Evolutionary conservation across 2,797 vertebrate genomes (phyloP).

Genomic region (Pantherophis alleghaniensis): DNA sequence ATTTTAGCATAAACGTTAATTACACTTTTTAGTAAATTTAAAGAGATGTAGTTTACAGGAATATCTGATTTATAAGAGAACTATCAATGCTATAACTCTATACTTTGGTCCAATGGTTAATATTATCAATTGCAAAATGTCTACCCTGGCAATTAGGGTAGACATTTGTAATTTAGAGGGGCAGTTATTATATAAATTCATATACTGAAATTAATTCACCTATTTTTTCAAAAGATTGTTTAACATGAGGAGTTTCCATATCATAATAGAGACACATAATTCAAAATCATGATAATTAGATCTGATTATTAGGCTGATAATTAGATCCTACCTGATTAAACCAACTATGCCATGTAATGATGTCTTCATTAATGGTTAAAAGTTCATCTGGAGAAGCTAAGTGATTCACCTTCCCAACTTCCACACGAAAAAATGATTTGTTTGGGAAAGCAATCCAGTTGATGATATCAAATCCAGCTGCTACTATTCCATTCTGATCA

Average conservation of each 20-base stretch:
- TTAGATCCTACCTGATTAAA: constrained; percentile 4
- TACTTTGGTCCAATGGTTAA: not conserved
- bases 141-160: not conserved
- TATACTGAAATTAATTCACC: not conserved
- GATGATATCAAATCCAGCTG: not conserved
- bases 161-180: not conserved
- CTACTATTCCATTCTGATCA: not conserved
- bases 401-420: not conserved
- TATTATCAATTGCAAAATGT: not conserved
- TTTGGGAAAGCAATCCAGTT: constrained; percentile 3
- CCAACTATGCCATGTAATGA: not conserved
- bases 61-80: not conserved
- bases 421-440: not conserved
- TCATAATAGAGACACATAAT: not conserved
- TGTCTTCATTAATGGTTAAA: not conserved
- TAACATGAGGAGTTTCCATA: not conserved
- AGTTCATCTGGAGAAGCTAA: not conserved
- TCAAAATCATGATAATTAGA: not conserved
- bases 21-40: not conserved
- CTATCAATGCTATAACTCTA: not conserved
- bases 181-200: not conserved
- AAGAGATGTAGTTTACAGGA: not conserved
- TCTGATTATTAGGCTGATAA: not conserved
- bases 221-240: not conserved
- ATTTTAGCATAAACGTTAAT: not conserved